A percentile compares a stretch with the other conserved stretches of the same genome.
These are phyloP conservation scores for Mongoloraphidia duomilia DNA, from an alignment of 2,888 invertebrate species.

Conservation along the genomic window DNA sequence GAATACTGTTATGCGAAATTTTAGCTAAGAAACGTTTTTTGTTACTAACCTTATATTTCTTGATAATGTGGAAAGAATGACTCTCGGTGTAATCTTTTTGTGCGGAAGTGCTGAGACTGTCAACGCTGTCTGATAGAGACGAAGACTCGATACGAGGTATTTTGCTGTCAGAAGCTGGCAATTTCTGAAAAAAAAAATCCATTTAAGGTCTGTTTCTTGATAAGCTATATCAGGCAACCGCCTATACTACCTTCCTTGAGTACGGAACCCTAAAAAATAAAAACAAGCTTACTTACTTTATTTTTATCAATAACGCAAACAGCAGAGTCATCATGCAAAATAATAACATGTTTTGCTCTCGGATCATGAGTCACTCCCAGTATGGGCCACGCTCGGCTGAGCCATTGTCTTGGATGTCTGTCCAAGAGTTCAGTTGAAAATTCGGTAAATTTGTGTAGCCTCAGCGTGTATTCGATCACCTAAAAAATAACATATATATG, in stretches of 20 bases:
- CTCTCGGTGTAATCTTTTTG: constrained; percentile 16
- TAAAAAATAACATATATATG: constrained; percentile 25
- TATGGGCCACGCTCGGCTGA: constrained; percentile 40
- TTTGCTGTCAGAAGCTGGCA: constrained; percentile 26
- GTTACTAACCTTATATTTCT: constrained; percentile 36
- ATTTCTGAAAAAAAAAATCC: constrained; percentile 22
- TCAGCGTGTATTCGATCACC: constrained; percentile 64
- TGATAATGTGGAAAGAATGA: constrained; percentile 28
- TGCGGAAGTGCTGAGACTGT: background rate
- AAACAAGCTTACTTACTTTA: constrained; percentile 26
- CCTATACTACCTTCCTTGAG: too few relatives aligned
- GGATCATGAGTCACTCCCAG: constrained; percentile 48
- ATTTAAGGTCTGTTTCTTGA: background rate
- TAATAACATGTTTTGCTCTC: constrained; percentile 43
- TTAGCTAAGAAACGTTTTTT: background rate
- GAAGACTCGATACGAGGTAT: constrained; percentile 25
- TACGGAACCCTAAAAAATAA: background rate
- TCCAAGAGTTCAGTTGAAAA: constrained; percentile 43
- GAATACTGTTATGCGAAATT: background rate
- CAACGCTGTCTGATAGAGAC: background rate
- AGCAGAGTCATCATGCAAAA: constrained; percentile 58
- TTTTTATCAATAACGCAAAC: constrained; percentile 46
- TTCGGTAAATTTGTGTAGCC: constrained; percentile 42
- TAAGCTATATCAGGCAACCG: background rate
- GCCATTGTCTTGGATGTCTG: constrained; percentile 41